phyloP scores from a whole-genome alignment of 2,888 invertebrate species.

The Neelides folsomi region DNA sequence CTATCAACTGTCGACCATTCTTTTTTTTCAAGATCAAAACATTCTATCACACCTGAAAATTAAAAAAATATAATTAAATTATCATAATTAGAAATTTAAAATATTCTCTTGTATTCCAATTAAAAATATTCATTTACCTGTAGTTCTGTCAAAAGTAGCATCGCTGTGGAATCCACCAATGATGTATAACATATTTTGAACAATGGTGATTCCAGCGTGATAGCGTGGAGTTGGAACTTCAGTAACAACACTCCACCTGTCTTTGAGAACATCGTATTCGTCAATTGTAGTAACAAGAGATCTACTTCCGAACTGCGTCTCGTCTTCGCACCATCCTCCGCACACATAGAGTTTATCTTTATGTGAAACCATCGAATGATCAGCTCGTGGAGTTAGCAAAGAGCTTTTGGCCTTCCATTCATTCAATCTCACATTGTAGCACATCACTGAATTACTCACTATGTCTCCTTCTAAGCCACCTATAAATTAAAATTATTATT shows the following conservation, averaged over 20 bases:
- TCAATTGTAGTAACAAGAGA: conserved; percentile 51
- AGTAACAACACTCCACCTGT: conserved; percentile 50
- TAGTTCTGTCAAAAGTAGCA: conserved; percentile 53
- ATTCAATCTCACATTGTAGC: conserved; percentile 44
- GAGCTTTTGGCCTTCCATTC: conserved; percentile 45
- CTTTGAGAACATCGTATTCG: conserved; percentile 47
- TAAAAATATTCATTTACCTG: conserved; percentile 35
- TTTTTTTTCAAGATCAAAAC: conserved; percentile 49
- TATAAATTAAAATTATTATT: conserved; percentile 39
- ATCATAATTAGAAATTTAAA: background rate
- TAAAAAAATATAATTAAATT: conserved; percentile 6
- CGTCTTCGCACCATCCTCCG: conserved; percentile 44
- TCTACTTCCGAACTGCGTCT: conserved; percentile 41
- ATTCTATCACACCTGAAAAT: conserved; percentile 46
- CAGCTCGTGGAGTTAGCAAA: conserved; percentile 50
- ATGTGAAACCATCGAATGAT: conserved; percentile 50
- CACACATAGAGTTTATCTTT: conserved; percentile 48
- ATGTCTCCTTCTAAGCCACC: conserved; percentile 47
- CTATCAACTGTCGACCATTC: conserved; percentile 51
- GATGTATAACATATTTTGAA: conserved; percentile 50
- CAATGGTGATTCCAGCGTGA: conserved; percentile 52
- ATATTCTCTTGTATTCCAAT: background rate
- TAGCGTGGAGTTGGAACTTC: conserved; percentile 52
- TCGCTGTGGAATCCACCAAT: conserved; percentile 56
- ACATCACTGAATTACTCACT: conserved; percentile 41